These are phyloP conservation scores for Carollia perspicillata DNA, from an alignment of 2,113 vertebrate species.

Conservation along the genomic window DNA sequence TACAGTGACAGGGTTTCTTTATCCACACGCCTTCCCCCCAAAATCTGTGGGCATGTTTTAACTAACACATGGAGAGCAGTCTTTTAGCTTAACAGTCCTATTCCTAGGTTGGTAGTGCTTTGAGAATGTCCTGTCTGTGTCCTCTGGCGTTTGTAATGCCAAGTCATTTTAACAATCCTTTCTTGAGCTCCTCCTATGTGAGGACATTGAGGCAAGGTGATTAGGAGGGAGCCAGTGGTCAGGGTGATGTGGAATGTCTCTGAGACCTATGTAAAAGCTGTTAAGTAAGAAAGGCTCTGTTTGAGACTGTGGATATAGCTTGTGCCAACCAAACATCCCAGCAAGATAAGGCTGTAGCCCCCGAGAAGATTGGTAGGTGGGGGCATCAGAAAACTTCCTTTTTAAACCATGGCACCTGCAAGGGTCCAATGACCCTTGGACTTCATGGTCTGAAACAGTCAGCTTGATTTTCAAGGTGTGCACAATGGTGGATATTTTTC, in stretches of 20 bases:
- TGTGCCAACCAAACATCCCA: not conserved
- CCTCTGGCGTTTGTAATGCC: not conserved
- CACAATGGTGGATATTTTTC: not conserved
- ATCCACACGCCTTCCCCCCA: not conserved
- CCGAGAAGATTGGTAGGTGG: not conserved
- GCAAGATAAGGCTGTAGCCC: not conserved
- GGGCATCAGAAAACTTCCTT: not conserved
- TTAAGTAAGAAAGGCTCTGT: not conserved
- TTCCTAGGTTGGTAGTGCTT: not conserved
- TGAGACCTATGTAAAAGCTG: not conserved
- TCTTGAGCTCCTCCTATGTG: not conserved
- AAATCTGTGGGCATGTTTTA: not conserved
- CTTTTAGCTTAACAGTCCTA: not conserved
- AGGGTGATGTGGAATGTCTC: not conserved
- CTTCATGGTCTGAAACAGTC: not conserved
- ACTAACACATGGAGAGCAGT: not conserved
- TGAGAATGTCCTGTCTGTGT: not conserved
- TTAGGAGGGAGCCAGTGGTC: not conserved
- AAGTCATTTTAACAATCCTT: constrained; percentile 13
- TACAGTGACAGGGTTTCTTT: not conserved
- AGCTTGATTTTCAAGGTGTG: not conserved
- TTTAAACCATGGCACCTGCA: not conserved
- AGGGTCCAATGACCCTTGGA: not conserved
- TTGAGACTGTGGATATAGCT: not conserved
- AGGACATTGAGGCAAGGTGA: not conserved